A percentile compares a stretch with the other conserved stretches of the same genome.
phyloP scores from a whole-genome alignment of 37 sponge, comb jelly and placozoan species.

The Amphimedon queenslandica region DNA sequence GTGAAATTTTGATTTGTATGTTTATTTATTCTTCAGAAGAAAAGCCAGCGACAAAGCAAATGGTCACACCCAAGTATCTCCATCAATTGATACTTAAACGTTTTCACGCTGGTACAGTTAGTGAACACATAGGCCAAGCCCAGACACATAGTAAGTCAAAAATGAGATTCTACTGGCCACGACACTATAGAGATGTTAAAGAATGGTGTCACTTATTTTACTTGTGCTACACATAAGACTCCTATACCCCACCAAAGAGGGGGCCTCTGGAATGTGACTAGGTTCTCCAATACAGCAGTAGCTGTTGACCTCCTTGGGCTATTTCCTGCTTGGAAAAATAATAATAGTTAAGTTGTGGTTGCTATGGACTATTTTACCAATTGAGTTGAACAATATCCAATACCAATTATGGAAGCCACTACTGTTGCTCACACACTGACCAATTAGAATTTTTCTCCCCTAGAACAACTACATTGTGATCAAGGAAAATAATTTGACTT shows the following conservation, averaged over 20 bases:
- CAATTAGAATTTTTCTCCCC: slow-evolving; percentile 32
- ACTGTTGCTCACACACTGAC: slow-evolving; percentile 33
- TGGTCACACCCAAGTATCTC: neutral
- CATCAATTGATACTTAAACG: slow-evolving; percentile 5
- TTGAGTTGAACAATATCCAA: slow-evolving; percentile 49
- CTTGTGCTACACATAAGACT: slow-evolving; percentile 22
- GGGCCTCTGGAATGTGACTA: slow-evolving; percentile 13
- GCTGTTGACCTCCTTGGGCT: slow-evolving; percentile 43
- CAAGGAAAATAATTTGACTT: slow-evolving; percentile 48
- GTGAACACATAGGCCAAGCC: slow-evolving; percentile 24
- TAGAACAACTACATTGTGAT: slow-evolving; percentile 44
- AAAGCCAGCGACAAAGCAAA: neutral
- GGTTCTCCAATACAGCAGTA: slow-evolving; percentile 41
- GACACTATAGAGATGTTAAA: slow-evolving; percentile 20
- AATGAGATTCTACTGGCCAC: slow-evolving; percentile 51
- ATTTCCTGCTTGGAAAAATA: slow-evolving; percentile 19
- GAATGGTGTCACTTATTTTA: slow-evolving; percentile 18
- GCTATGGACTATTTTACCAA: slow-evolving; percentile 41
- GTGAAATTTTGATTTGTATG: too few species aligned
- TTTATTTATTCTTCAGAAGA: neutral
- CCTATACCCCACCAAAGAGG: slow-evolving; percentile 11
- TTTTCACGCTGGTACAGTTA: neutral
- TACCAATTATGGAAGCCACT: slow-evolving; percentile 42
- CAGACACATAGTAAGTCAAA: slow-evolving; percentile 21
- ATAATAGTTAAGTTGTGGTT: slow-evolving; percentile 39